A percentile compares a stretch with the other conserved stretches of the same genome.
Conservation (phyloP, 2,888 invertebrate genomes). For the Silvanus unidentatus region DNA sequence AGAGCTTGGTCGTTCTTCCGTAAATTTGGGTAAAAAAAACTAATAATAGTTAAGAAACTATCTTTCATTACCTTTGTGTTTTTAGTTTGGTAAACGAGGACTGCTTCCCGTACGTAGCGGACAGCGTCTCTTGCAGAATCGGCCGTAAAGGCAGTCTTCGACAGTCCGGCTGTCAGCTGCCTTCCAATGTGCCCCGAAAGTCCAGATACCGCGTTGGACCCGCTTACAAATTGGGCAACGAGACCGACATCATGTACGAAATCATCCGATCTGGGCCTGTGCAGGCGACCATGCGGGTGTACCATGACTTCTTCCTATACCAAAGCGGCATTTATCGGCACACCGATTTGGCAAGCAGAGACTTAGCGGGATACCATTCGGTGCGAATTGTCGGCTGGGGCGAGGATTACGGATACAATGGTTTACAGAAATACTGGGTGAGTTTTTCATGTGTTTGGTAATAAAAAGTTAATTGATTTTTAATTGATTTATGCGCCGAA, state of each 20-base stretch:
- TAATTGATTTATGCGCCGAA: too few species aligned
- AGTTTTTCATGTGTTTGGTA: conserved; percentile 33
- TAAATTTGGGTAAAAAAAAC: conserved; percentile 68
- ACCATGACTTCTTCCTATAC: conserved; percentile 91
- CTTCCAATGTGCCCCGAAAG: conserved; percentile 50
- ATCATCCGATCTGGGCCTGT: conserved; percentile 88
- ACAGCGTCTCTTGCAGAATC: conserved; percentile 59
- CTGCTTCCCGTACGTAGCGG: conserved; percentile 77
- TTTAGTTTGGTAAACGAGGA: conserved; percentile 74
- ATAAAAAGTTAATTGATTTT: not conserved
- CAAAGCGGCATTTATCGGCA: conserved; percentile 75
- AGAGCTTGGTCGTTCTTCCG: conserved; percentile 86
- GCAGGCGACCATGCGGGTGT: conserved; percentile 86
- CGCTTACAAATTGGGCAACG: conserved; percentile 66
- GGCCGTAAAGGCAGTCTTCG: conserved; percentile 45
- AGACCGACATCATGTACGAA: conserved; percentile 86
- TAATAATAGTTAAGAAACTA: not conserved
- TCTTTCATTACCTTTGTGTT: conserved; percentile 6
- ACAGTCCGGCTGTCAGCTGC: conserved; percentile 53
- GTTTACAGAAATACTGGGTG: conserved; percentile 80
- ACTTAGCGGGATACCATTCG: conserved; percentile 74
- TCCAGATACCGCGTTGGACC: conserved; percentile 69
- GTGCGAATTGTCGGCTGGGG: conserved; percentile 93
- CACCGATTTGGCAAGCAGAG: conserved; percentile 49
- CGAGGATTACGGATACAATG: conserved; percentile 55